Evolutionary conservation across 1,140 invertebrate species (phyloP), one percentile per base, ranked within the genome.

Genomic region (Drosophila aff.): DNA sequence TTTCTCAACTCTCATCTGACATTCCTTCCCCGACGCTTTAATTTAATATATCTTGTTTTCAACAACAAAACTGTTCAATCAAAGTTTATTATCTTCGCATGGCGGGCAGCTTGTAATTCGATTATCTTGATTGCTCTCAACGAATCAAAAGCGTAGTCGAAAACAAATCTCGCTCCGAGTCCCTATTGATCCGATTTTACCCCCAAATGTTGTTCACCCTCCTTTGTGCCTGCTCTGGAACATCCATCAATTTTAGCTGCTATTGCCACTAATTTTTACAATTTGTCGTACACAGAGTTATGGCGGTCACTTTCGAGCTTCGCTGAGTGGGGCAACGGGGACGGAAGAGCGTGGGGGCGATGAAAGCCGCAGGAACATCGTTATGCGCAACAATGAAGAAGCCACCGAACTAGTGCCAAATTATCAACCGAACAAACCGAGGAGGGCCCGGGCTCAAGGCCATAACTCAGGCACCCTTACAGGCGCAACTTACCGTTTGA

Each of bases 371-470:
- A 71, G 80, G 76, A 67, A 71, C 72, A 68, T 66, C 76, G 76
- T 74, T 79, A 46, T 79, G 67, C 67, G 77, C 58, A 72, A 89
- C 81, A 87, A 89, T 81, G 72, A 63, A 72, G 77, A 53, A 76
- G 80, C 77, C 85, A 71, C 81, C 77, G 76, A 82, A 82, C 83
- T 87, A 83, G 83, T 81, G 82, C 85, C 84, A 90, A 84, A 89
- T 90, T 90, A 89, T 89, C 74, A 84, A 79, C 60, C 79, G 62
- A 61, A 82, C 75, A 62, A 73, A 58, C 72, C 46, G 33, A 52
- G 49, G 15, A 57, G 53, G 21, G 33, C 40, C 65, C 44, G 47
- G 46, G 2, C 26, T 46, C 52, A 66, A 52, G 66, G 66, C 63
- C 64, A 69, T 62, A 52, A 74, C 72, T 68, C 73, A 40, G 58